Conservation (phyloP, 2,113 vertebrate species). For the Eleginops maclovinus region DNA sequence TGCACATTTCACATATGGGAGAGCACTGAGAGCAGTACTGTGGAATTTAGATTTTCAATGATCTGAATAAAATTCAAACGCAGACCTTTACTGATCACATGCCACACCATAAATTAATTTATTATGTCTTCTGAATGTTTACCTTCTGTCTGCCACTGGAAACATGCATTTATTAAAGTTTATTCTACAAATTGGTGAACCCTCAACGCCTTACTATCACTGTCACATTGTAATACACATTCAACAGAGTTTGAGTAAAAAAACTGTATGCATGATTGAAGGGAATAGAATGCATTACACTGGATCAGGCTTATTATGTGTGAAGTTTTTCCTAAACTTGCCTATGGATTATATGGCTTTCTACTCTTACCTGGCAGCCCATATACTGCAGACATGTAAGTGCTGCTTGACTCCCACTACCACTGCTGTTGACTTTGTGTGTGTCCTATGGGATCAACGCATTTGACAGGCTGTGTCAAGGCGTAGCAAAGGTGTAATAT, state of each 20-base stretch:
- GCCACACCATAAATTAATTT: background rate
- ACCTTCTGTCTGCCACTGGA: background rate
- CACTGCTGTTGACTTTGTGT: background rate
- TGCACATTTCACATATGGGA: conserved; percentile 11
- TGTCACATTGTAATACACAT: conserved; percentile 49
- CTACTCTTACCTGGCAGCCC: conserved; percentile 34
- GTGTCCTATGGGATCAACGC: background rate
- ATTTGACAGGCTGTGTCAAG: too few relatives aligned
- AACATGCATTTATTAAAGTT: background rate
- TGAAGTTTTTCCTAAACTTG: conserved; percentile 57
- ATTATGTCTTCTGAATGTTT: background rate
- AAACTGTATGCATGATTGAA: conserved; percentile 28
- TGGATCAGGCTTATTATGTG: conserved; percentile 57
- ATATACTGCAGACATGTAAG: background rate
- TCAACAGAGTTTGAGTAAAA: conserved; percentile 56
- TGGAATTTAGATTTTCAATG: background rate
- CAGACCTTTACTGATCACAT: background rate
- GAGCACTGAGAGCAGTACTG: background rate
- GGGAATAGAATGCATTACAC: conserved; percentile 45
- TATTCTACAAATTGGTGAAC: conserved; percentile 1
- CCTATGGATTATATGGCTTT: conserved; percentile 38
- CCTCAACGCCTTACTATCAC: conserved; percentile 1
- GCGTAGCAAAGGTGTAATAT: too few relatives aligned
- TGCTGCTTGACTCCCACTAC: background rate
- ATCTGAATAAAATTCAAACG: conserved; percentile 12